Conservation (phyloP, 2,888 invertebrate species). For the Trichogramma evanescens region DNA sequence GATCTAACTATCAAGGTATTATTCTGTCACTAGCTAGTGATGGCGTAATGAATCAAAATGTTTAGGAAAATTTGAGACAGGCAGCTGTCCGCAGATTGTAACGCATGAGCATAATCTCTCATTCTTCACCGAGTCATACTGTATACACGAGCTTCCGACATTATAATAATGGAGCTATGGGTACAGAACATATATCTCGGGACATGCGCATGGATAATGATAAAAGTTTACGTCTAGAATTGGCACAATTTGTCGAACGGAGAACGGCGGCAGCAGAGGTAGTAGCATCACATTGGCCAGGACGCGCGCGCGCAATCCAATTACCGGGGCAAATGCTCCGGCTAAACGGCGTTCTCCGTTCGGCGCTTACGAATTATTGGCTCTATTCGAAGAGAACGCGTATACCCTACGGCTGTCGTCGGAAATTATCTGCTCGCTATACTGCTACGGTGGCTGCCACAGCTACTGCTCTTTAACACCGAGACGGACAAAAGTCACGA, state of each 20-base stretch:
- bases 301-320: constrained; percentile 14
- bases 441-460: too few species aligned
- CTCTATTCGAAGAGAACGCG: constrained; percentile 46
- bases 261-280: neutral
- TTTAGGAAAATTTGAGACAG: constrained; percentile 3
- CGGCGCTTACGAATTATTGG: constrained; percentile 32
- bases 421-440: constrained; percentile 22
- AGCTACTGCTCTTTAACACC: neutral
- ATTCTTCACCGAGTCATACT: neutral
- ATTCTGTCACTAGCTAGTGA: too few species aligned
- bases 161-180: too few species aligned
- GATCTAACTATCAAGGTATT: too few species aligned
- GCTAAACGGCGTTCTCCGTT: neutral
- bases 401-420: constrained; percentile 30
- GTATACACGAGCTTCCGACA: too few species aligned
- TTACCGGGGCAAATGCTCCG: constrained; percentile 10
- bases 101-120: neutral
- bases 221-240: constrained; percentile 5
- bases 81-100: neutral
- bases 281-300: neutral
- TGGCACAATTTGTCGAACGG: constrained; percentile 20
- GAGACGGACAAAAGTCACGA: constrained; percentile 27
- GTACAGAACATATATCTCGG: neutral
- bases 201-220: neutral
- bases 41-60: constrained; percentile 15